A percentile compares a stretch with the other conserved stretches of the same genome.
Conservation (phyloP, 2,797 vertebrate species). For the Manis pentadactyla region DNA sequence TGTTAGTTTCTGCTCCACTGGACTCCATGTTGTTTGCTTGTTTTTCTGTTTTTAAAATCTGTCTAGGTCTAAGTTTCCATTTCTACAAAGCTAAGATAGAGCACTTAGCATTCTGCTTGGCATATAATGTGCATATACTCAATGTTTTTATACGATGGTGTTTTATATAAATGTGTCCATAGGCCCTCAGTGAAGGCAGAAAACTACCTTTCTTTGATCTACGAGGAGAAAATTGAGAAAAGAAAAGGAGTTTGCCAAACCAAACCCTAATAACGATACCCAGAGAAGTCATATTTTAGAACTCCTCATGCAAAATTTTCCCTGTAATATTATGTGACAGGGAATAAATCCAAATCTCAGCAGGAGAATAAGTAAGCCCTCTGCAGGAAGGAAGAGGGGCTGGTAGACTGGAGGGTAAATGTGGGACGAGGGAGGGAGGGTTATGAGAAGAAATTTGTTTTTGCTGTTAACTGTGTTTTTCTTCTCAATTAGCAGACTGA, state of each 20-base stretch:
- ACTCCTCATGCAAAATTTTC: not conserved
- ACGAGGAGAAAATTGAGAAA: not conserved
- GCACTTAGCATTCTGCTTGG: not conserved
- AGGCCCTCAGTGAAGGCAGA: not conserved
- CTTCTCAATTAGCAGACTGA: constrained; percentile 8
- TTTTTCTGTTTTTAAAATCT: not conserved
- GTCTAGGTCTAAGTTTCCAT: not conserved
- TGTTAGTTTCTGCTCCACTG: not conserved
- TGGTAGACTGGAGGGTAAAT: not conserved
- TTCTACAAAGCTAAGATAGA: not conserved
- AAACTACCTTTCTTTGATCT: not conserved
- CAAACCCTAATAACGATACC: not conserved
- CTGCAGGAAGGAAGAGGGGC: not conserved
- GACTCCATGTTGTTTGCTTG: not conserved
- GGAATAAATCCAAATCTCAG: not conserved
- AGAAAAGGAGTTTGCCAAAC: not conserved
- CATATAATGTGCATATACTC: not conserved
- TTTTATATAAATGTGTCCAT: not conserved
- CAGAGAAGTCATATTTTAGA: not conserved
- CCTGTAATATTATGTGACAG: not conserved
- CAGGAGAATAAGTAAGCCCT: not conserved
- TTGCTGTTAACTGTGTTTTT: constrained; percentile 23
- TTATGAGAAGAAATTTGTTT: constrained; percentile 43
- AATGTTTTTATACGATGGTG: not conserved
- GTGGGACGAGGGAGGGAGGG: no score